These are phyloP conservation scores for Tangara arthus DNA, from an alignment of 2,797 vertebrate genomes.

Conservation along the genomic window DNA sequence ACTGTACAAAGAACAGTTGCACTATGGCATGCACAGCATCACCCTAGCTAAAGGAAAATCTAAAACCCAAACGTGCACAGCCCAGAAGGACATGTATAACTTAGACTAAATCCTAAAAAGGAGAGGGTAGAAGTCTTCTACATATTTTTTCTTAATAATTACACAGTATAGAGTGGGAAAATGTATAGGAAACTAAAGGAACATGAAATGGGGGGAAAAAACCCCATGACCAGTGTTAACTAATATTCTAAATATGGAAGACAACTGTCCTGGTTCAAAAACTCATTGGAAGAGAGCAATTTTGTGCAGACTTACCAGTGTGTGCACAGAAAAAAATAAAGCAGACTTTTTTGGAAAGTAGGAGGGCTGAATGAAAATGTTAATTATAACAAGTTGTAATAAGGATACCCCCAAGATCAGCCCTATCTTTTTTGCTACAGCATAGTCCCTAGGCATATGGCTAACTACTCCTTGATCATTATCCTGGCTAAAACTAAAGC, in stretches of 20 bases:
- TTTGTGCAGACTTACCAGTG: neutral
- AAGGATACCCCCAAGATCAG: conserved; percentile 66
- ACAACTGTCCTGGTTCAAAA: neutral
- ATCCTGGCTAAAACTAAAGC: conserved; percentile 70
- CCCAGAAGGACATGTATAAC: neutral
- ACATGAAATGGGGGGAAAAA: fast-evolving
- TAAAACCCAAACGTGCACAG: neutral
- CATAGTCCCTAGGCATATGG: conserved; percentile 67
- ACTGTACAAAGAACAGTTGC: neutral
- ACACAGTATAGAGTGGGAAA: fast-evolving
- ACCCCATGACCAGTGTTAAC: fast-evolving
- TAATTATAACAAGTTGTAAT: conserved; percentile 44
- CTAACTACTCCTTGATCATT: conserved; percentile 74
- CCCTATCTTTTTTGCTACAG: conserved; percentile 43
- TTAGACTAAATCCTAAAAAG: neutral
- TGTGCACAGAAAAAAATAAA: neutral
- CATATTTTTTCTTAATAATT: neutral
- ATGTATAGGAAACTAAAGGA: neutral
- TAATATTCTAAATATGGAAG: neutral
- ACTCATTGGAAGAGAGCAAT: neutral
- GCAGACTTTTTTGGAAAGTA: neutral
- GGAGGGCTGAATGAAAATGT: conserved; percentile 39
- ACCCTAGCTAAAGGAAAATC: neutral
- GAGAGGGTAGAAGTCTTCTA: fast-evolving
- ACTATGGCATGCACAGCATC: neutral